phyloP scores from a whole-genome alignment of 2,888 invertebrate genomes.

The Steinernema hermaphroditum region DNA sequence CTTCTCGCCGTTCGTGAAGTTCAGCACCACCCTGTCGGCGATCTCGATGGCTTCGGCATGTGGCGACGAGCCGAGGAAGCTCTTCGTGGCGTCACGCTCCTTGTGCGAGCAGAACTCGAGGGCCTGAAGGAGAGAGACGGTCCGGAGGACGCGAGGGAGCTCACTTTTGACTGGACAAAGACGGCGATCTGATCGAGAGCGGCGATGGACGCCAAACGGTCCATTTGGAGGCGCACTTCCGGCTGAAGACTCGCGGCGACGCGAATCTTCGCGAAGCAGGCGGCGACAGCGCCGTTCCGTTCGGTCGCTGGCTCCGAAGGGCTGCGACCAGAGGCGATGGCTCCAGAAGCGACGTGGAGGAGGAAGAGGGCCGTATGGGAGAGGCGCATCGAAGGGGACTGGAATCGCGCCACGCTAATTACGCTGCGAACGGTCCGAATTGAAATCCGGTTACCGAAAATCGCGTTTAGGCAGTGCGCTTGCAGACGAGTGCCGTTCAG shows the following conservation, averaged over 20 bases:
- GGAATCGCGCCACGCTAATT: not conserved
- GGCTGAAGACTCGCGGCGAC: slow-evolving; percentile 32
- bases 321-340: too few relatives aligned
- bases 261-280: slow-evolving; percentile 39
- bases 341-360: not conserved
- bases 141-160: too few relatives aligned
- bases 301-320: too few relatives aligned
- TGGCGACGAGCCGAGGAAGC: not conserved
- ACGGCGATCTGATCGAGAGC: slow-evolving; percentile 32
- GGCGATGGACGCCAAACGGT: slow-evolving; percentile 33
- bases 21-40: slow-evolving; percentile 7
- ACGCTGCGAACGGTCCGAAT: not conserved
- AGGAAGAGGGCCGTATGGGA: not conserved
- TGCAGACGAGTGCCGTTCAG: too few relatives aligned
- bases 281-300: not conserved
- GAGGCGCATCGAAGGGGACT: not conserved
- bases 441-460: slow-evolving; percentile 1
- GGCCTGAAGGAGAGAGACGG: slow-evolving; percentile 15
- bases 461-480: slow-evolving; percentile 5
- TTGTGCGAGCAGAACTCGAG: slow-evolving; percentile 27
- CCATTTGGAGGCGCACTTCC: slow-evolving; percentile 35
- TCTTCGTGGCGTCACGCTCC: slow-evolving; percentile 22
- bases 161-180: slow-evolving; percentile 26
- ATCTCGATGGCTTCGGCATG: slow-evolving; percentile 27
- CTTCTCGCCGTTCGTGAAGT: slow-evolving; percentile 34